Percentiles rank a stretch among this genome's conserved stretches.
Conservation (phyloP, 2,888 invertebrate genomes). For the Pandemis heparana region DNA sequence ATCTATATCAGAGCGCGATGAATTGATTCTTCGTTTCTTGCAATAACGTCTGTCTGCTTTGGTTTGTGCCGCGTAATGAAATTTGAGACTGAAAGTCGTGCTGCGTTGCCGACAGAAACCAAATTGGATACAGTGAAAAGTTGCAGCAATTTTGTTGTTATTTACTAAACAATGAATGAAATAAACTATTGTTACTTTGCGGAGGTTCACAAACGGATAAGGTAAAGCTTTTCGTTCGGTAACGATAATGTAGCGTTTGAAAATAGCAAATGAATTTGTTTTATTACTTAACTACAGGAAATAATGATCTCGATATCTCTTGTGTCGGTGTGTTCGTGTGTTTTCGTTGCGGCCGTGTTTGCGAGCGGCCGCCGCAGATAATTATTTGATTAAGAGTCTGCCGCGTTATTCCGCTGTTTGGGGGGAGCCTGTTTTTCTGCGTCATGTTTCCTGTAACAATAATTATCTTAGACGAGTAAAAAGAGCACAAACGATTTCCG, state of each 20-base stretch:
- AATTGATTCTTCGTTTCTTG: neutral
- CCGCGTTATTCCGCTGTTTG: neutral
- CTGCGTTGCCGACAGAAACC: too few relatives aligned
- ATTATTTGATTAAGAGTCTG: conserved; percentile 1
- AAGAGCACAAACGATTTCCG: neutral
- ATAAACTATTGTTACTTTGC: neutral
- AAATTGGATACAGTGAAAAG: too few relatives aligned
- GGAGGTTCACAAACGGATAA: too few relatives aligned
- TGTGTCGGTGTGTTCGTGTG: too few relatives aligned
- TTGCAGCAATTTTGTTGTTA: neutral
- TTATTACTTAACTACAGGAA: too few relatives aligned
- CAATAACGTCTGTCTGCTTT: neutral
- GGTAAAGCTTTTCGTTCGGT: too few relatives aligned
- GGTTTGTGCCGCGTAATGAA: neutral
- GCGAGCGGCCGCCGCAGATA: neutral
- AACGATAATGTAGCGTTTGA: too few relatives aligned
- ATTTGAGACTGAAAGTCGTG: too few relatives aligned
- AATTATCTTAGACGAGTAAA: conserved; percentile 3
- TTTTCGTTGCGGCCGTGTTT: neutral
- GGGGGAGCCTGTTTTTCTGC: neutral
- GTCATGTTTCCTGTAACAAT: conserved; percentile 1
- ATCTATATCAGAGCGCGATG: neutral
- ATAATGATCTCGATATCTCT: too few relatives aligned
- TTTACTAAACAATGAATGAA: neutral
- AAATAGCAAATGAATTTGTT: too few relatives aligned